Conservation (phyloP, 1,140 invertebrate genomes). For the Trialeurodes vaporariorum region DNA sequence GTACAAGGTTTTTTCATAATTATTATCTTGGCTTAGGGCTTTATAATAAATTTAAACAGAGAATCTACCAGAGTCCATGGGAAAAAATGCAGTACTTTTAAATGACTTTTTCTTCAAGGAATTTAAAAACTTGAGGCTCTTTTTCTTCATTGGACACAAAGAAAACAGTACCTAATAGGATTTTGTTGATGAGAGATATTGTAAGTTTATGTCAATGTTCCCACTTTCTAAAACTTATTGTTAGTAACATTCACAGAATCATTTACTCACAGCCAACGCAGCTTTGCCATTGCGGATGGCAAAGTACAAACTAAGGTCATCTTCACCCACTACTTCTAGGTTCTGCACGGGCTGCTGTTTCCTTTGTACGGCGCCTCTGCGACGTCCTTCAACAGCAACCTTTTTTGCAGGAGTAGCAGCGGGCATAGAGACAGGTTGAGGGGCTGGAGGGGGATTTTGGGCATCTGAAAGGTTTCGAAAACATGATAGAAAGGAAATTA, state of each 20-base stretch:
- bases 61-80: too few relatives aligned
- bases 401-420: constrained; percentile 29
- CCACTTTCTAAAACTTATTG: constrained; percentile 16
- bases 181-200: constrained; percentile 11
- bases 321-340: constrained; percentile 43
- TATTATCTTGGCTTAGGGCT: too few relatives aligned
- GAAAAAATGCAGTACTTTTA: too few relatives aligned
- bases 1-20: too few relatives aligned
- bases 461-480: constrained; percentile 18
- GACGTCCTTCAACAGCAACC: constrained; percentile 27
- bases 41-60: too few relatives aligned
- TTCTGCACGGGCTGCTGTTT: constrained; percentile 19
- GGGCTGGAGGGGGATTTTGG: constrained; percentile 26
- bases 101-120: too few relatives aligned
- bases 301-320: constrained; percentile 72
- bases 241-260: too few relatives aligned
- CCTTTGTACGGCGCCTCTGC: constrained; percentile 37
- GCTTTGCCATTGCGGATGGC: constrained; percentile 66
- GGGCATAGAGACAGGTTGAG: constrained; percentile 31
- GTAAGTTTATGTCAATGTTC: constrained; percentile 9
- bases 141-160: background rate
- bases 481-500: too few relatives aligned
- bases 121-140: too few relatives aligned
- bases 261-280: constrained; percentile 52
- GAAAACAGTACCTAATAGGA: background rate